These are phyloP conservation scores for Tanytarsus gracilentus DNA, from an alignment of 2,888 invertebrate species.

Conservation along the genomic window DNA sequence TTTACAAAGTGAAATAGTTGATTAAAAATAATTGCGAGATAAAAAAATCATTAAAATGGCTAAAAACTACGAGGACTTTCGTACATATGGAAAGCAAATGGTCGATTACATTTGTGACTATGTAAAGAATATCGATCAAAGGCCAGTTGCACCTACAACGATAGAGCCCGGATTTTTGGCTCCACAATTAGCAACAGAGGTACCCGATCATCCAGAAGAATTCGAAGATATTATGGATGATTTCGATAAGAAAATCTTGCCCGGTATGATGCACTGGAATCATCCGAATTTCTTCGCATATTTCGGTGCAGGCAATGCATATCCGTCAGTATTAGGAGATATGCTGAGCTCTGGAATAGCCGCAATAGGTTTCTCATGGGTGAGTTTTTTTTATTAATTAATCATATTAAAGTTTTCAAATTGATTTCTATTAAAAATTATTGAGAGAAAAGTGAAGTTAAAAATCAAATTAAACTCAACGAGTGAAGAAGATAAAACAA, in stretches of 20 bases:
- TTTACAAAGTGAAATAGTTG: neutral
- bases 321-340: conserved; percentile 81
- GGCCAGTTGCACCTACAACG: conserved; percentile 60
- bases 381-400: too few species aligned
- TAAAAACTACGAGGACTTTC: conserved; percentile 60
- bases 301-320: conserved; percentile 87
- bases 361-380: conserved; percentile 90
- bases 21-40: conserved; percentile 21
- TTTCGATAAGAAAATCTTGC: conserved; percentile 69
- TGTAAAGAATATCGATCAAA: conserved; percentile 54
- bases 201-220: conserved; percentile 61
- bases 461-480: too few species aligned
- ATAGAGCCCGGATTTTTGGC: conserved; percentile 71
- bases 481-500: too few species aligned
- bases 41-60: conserved; percentile 52
- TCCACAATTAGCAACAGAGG: conserved; percentile 56
- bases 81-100: conserved; percentile 67
- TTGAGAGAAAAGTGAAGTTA: too few species aligned
- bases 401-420: too few species aligned
- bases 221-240: conserved; percentile 70
- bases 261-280: conserved; percentile 84
- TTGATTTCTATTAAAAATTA: too few species aligned
- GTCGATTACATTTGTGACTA: conserved; percentile 77
- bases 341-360: conserved; percentile 83
- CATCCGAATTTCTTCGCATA: conserved; percentile 91